Base-by-base conservation (phyloP, 2,797 vertebrate species). In the Lophius americanus region DNA sequence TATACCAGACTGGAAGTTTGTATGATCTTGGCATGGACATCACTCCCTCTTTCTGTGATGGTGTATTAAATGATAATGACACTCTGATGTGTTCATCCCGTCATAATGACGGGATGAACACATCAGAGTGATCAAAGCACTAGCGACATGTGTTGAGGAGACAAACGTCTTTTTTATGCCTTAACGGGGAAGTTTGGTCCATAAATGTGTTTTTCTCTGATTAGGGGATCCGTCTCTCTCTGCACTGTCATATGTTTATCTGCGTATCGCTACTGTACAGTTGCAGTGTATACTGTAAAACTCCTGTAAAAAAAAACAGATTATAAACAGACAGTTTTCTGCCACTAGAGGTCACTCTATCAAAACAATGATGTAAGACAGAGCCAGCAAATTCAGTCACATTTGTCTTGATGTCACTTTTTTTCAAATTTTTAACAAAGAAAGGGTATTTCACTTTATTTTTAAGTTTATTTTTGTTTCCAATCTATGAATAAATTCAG, bases 11-110 rank as follows among this genome's bases (percentile, higher is more conserved):
- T 0, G 65, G 47, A 78, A 73, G 59, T 73, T 68, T 9, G 37
- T 53, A 65, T 61, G 54, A 59, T 71, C 36, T 78, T 8, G 42
- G 23, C 46, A 64, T 64, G 42, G 23, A 23, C 23, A 1, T 49
- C n/a, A 69, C 49, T 60, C 57, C 32, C 59, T 58, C 52, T 64
- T 52, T 71, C 65, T 64, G 60, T 51, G 14, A 64, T 50, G 81
- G 81, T 88, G 86, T 86, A 78, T 82, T 82, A 89, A 91, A 90
- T 89, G 90, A 84, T 79, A 80, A 48, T 90, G 90, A 91, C 90
- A 89, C 64, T 90, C n/a, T n/a, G n/a, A n/a, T n/a, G n/a, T n/a
- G n/a, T n/a, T n/a, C 86, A 90, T 92, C 90, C 80, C 78, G 77
- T 79, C 74, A 23, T 64, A 51, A 67, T 75, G 72, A 88, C 79